Evolutionary conservation across 2,113 vertebrate genomes (phyloP), one percentile per base, ranked within the genome.

Genomic region (Oreochromis spilurus): DNA sequence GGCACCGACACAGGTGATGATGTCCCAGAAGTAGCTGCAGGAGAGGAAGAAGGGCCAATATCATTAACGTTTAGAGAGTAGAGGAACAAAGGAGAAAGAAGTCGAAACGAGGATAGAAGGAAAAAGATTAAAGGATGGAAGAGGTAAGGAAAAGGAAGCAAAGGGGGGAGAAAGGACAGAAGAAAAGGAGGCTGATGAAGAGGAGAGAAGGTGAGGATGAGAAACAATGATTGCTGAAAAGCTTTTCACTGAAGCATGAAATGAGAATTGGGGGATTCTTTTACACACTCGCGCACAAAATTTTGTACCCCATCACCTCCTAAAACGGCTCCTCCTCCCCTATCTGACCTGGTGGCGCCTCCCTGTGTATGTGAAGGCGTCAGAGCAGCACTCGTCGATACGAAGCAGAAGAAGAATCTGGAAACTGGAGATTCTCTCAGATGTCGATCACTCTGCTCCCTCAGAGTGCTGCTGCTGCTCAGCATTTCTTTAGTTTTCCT

Each of bases 191-290:
- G 16, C 5, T 16, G 65, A 29, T 19, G 19, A 36, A 38, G 10
- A 29, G 43, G 13, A 10, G 36, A 10, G 24, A 7, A 11, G 67
- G 40, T 26, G 67, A 48, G 14, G 43, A 19, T 19, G 48, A 65
- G 36, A 55, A 45, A 86, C 45, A 75, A 65, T 13, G 12, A 14
- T 2, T 78, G 62, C 29, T 50, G 72, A 72, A 60, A 81, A 82
- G 82, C 79, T 85, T 77, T 58, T 85, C 87, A 70, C 55, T 62
- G 83, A 87, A 93, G 87, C 92, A 60, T 91, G 90, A 93, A 93
- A 93, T 91, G 88, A 89, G 84, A 84, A 72, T 9, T 72, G 54
- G 79, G 86, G 83, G 82, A 84, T 88, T 89, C 70, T 62, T 82
- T 36, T 62, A 45, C 45, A 34, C 24, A 48, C 10, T 17, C 4